Conservation (phyloP, 2,797 vertebrate species). For the Peromyscus eremicus region DNA sequence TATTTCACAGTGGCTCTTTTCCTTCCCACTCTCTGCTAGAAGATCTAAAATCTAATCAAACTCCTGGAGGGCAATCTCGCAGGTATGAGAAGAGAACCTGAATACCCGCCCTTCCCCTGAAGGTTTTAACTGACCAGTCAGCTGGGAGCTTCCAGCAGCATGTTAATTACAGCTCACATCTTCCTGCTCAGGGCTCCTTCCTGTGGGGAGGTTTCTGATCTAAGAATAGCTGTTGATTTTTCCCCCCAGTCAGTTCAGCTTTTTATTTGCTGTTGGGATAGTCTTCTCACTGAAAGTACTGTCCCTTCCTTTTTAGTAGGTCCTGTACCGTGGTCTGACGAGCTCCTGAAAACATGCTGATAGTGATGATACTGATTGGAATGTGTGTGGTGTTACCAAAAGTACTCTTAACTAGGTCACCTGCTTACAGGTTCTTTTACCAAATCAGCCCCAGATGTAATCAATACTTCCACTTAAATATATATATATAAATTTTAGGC, state of each 20-base stretch:
- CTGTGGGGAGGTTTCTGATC: not conserved
- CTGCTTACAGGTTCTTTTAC: conserved; percentile 8
- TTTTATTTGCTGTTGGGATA: not conserved
- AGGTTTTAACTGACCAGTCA: not conserved
- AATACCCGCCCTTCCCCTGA: not conserved
- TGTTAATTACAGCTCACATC: conserved; percentile 6
- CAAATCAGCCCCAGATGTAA: not conserved
- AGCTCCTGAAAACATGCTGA: not conserved
- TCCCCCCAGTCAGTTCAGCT: not conserved
- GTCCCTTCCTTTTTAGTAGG: not conserved
- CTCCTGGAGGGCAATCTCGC: not conserved
- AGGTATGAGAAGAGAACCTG: not conserved
- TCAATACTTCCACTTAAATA: too few relatives aligned
- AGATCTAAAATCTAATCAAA: not conserved
- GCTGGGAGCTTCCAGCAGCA: not conserved
- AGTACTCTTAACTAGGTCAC: not conserved
- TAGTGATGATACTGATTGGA: not conserved
- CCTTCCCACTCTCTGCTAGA: not conserved
- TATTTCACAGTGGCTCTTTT: not conserved
- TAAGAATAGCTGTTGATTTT: not conserved
- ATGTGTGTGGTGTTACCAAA: not conserved
- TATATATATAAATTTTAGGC: too few relatives aligned
- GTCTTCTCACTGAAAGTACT: not conserved
- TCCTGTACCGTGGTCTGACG: not conserved
- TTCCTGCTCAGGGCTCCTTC: not conserved